Conservation (phyloP, 2,888 invertebrate species). For the Atherix ibis region DNA sequence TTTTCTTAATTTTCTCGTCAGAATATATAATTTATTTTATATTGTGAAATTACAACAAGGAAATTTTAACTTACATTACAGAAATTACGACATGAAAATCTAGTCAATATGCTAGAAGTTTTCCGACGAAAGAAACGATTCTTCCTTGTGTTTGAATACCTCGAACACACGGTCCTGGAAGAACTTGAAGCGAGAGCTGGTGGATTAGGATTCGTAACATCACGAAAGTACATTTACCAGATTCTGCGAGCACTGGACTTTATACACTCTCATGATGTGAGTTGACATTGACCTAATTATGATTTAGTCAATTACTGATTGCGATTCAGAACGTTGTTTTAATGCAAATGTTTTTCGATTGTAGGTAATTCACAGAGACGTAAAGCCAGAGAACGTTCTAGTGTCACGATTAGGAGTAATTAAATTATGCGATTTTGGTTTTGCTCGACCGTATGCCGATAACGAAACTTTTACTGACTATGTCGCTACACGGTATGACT, state of each 20-base stretch:
- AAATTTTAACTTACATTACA: conserved; percentile 23
- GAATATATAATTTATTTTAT: neutral
- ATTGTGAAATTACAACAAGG: neutral
- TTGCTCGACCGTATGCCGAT: conserved; percentile 56
- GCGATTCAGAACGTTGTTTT: too few relatives aligned
- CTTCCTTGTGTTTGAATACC: conserved; percentile 76
- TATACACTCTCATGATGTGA: conserved; percentile 70
- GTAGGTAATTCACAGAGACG: conserved; percentile 73
- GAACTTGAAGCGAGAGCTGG: conserved; percentile 59
- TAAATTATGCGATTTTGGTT: conserved; percentile 84
- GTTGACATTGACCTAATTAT: conserved; percentile 16
- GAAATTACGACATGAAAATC: conserved; percentile 76
- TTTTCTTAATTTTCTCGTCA: too few relatives aligned
- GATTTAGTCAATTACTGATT: neutral
- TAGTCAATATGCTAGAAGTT: conserved; percentile 78
- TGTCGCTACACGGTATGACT: conserved; percentile 53
- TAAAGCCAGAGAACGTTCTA: conserved; percentile 79
- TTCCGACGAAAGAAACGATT: conserved; percentile 69
- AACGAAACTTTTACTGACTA: conserved; percentile 78
- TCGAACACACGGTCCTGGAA: conserved; percentile 72
- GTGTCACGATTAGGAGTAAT: conserved; percentile 66
- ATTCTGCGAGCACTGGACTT: conserved; percentile 65
- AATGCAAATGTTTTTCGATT: conserved; percentile 2
- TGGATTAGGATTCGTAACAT: conserved; percentile 55
- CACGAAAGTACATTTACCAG: conserved; percentile 64